phyloP scores from a whole-genome alignment of 2,113 vertebrate genomes.

The Proterorhinus semilunaris region DNA sequence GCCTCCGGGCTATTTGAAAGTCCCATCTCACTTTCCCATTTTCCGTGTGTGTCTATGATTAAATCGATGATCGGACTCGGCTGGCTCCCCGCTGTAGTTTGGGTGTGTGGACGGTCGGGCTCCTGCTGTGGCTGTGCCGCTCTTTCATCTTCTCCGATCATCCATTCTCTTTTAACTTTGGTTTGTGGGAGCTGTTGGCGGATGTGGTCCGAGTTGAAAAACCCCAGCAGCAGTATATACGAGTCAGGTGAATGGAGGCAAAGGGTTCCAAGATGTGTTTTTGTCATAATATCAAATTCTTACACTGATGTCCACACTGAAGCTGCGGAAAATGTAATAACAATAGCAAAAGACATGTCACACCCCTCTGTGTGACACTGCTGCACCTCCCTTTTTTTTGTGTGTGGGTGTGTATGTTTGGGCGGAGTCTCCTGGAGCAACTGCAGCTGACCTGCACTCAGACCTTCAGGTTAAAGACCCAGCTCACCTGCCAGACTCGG shows the following conservation, averaged over 20 bases:
- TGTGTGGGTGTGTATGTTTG: too few relatives aligned
- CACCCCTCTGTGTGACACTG: too few relatives aligned
- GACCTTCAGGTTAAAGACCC: too few relatives aligned
- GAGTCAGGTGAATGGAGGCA: background rate
- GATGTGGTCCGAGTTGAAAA: conserved; percentile 45
- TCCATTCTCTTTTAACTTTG: conserved; percentile 62
- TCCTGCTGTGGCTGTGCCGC: conserved; percentile 38
- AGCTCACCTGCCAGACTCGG: too few relatives aligned
- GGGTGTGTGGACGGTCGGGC: conserved; percentile 30
- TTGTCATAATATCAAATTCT: too few relatives aligned
- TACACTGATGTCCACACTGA: too few relatives aligned
- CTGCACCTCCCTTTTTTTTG: too few relatives aligned
- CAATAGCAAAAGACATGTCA: too few relatives aligned
- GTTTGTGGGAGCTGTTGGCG: conserved; percentile 49
- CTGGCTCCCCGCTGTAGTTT: conserved; percentile 33
- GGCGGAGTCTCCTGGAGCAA: too few relatives aligned
- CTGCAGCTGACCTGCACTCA: too few relatives aligned
- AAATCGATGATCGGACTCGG: conserved; percentile 63
- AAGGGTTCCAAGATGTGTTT: too few relatives aligned
- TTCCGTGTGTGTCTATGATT: conserved; percentile 38
- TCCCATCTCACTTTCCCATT: conserved; percentile 32
- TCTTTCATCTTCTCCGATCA: conserved; percentile 33
- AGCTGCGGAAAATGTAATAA: too few relatives aligned
- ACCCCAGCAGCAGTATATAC: conserved; percentile 9
- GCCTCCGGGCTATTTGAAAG: conserved; percentile 33